Base-by-base conservation (phyloP, 2,797 vertebrate species). In the Spinus olivaceus region DNA sequence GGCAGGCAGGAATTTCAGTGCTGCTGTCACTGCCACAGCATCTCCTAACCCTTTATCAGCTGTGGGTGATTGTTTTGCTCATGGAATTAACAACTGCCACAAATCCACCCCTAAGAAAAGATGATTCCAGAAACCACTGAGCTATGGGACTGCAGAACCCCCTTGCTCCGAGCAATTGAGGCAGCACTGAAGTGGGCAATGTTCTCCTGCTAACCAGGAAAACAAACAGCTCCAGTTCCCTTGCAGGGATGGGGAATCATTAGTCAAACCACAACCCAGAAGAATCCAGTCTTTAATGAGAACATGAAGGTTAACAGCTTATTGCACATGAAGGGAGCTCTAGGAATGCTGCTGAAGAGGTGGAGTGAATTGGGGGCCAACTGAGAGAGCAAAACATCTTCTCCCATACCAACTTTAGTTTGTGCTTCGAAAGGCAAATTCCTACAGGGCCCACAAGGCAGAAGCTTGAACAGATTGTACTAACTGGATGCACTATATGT, bases 391-490 rank as follows among this genome's bases (percentile, higher is more conserved):
- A 81, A 71, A 91, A 53, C 9, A 41, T 39, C 80, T 81, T 80
- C 88, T 95, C 93, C 94, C 88, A 81, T 81, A 89, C 44, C 89
- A 84, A 47, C 57, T 63, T 78, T 54, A 90, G 78, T 37, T 16
- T 17, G 66, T 82, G 59, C 60, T 82, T 79, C 46, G 56, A 65
- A 78, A 91, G 27, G 78, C 69, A 89, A 73, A 89, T 80, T 88
- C 61, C 91, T 95, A 76, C 46, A 91, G 94, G 94, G 89, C 61
- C 90, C 92, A 80, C 53, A 94, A 93, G 96, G 94, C 95, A 96
- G 95, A 92, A 95, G 95, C 90, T 93, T 83, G 61, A 97, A 97
- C 88, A 95, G 92, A 94, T 96, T 53, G 49, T 54, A 94, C 64
- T 77, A 95, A 96, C 56, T 93, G 92, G 51, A 97, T 61, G 90